Evolutionary conservation across 2,888 invertebrate genomes (phyloP), one percentile per base, ranked within the genome.

Genomic region (Herminia tarsipennalis): DNA sequence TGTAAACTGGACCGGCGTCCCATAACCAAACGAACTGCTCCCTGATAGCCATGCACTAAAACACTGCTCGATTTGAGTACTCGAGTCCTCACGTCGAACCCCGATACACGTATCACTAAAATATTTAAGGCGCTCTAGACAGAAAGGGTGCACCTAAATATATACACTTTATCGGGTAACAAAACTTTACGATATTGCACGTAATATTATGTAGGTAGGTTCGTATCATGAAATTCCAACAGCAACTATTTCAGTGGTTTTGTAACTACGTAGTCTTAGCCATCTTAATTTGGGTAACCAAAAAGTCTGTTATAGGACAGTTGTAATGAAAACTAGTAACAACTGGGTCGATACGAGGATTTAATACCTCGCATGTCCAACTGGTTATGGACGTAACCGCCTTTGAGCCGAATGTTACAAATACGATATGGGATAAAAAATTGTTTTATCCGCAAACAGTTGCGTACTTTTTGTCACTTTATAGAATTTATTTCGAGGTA

Each of bases 1-100:
- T 68, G 80, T 87, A 88, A 88, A 82, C 76, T 70, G 75, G 78
- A 77, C 81, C 74, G 70, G 56, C 47, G 66, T 70, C 72, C 66
- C 69, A 77, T 78, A 76, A 73, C 76, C 71, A 58, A 77, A 75
- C 62, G 55, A 65, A 62, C 68, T 60, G 64, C 67, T 71, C 64
- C 65, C 70, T 71, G 72, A 70, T 74, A 72, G 67, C 56, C 59
- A 32, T 60, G 51, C 61, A 70, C 66, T 69, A 64, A 72, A 76
- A 71, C 62, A 65, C 48, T 50, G 52, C 44, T 30, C 52, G 52
- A 54, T 66, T 67, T 60, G 51, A 46, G 46, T 56, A 59, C 47
- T 36, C 51, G 36, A 52, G 51, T 40, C 54, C n/a, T 43, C 50
- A 43, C 51, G 41, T 49, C 56, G 49, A 38, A 51, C 35, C 56